Conservation (phyloP, 2,113 vertebrate genomes). For the Platichthys flesus region DNA sequence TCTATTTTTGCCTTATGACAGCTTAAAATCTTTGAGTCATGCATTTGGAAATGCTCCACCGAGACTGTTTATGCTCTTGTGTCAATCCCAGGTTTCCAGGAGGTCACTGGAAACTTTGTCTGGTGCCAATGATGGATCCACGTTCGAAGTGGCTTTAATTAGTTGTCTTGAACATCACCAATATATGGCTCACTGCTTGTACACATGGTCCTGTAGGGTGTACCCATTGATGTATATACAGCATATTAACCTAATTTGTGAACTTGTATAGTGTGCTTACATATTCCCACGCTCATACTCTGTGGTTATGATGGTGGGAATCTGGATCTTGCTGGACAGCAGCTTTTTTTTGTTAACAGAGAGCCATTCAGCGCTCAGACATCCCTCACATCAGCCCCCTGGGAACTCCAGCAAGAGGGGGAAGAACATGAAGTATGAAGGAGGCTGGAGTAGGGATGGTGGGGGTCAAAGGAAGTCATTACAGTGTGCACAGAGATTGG, state of each 20-base stretch:
- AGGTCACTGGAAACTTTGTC: slow-evolving; percentile 7
- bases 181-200: slow-evolving; percentile 10
- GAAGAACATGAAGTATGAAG: slow-evolving; percentile 10
- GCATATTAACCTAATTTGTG: background rate
- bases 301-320: slow-evolving; percentile 62
- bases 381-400: slow-evolving; percentile 60
- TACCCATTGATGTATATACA: background rate
- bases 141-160: slow-evolving; percentile 24
- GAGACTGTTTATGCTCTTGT: slow-evolving; percentile 5
- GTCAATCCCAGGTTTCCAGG: slow-evolving; percentile 1
- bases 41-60: slow-evolving; percentile 15
- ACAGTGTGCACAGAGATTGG: slow-evolving; percentile 69
- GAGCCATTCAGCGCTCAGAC: slow-evolving; percentile 52
- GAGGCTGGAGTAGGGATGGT: background rate
- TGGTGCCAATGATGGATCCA: slow-evolving; percentile 4
- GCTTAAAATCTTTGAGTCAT: slow-evolving; percentile 19
- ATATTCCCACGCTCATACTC: slow-evolving; percentile 13
- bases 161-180: slow-evolving; percentile 29
- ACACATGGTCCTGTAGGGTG: background rate
- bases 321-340: slow-evolving; percentile 59
- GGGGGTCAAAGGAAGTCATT: slow-evolving; percentile 69
- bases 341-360: slow-evolving; percentile 59
- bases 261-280: background rate
- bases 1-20: slow-evolving; percentile 9
- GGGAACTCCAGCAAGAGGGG: slow-evolving; percentile 42